Percentiles rank a stretch among this genome's conserved stretches.
Evolutionary conservation across 2,888 invertebrate species (phyloP).

Genomic region (Drosophila stalkeri): DNA sequence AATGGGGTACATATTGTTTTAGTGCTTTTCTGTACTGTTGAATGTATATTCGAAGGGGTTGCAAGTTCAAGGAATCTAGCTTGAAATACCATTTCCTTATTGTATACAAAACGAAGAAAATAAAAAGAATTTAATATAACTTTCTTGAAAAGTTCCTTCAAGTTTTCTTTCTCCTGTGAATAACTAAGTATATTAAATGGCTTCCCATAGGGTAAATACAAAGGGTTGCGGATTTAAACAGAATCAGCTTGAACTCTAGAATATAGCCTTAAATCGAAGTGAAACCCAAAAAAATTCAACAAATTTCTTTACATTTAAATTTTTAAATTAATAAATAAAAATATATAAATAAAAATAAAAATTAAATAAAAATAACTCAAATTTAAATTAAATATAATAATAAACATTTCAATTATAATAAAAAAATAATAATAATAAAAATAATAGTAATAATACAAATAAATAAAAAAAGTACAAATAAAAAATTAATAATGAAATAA

Average conservation of each 20-base stretch:
- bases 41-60: neutral
- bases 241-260: neutral
- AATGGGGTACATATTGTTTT: conserved; percentile 12
- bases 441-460: no score
- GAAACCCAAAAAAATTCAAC: neutral
- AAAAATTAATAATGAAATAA: no score
- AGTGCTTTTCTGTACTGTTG: neutral
- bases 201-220: conserved; percentile 5
- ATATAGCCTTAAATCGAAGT: neutral
- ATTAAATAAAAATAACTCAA: neutral
- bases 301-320: no score
- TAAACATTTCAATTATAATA: no score
- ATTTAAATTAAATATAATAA: neutral
- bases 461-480: no score
- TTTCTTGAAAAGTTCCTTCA: neutral
- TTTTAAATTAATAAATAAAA: neutral
- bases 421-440: no score
- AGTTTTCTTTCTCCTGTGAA: neutral
- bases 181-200: conserved; percentile 4
- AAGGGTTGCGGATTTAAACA: neutral
- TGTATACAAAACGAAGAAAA: neutral
- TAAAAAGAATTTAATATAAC: neutral
- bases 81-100: neutral
- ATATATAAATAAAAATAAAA: neutral
- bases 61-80: neutral